Evolutionary conservation across 1,140 invertebrate species (phyloP), one percentile per base, ranked within the genome.

Genomic region (Papilio helenus): DNA sequence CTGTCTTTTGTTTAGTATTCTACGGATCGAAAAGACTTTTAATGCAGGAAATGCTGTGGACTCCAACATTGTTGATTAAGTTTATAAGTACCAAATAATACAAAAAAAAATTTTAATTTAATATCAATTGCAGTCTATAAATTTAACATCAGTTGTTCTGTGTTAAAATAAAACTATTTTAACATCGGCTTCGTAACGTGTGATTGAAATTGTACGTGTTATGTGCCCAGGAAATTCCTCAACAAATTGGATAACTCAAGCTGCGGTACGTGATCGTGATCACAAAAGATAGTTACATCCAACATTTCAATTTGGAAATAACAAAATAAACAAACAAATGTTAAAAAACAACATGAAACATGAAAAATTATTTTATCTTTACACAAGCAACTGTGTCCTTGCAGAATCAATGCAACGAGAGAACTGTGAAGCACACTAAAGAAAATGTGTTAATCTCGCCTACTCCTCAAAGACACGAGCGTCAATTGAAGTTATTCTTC

Each of bases 211-310:
- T 26, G 14, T 68, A 68, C 61, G 61, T 68, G 29, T 29, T 68
- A 26, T 68, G 26, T 68, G 26, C 61, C 23, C 23, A 68, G 61
- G 61, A 68, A 68, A 29, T 68, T 68, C 26, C 61, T 68, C 23
- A 16, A 68, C 61, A 68, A 68, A 68, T 68, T 68, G 61, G 26
- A 68, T 68, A 34, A 68, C 61, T 68, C 61, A 68, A 34, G 26
- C 61, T 68, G n/a, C 12, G 26, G 26, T 29, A 68, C 26, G 61
- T 68, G 61, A 68, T 68, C 61, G 26, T 16, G 26, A 68, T 68
- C 26, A 29, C 12, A 68, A 68, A 34, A 68, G 2, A 68, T 34
- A 68, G 61, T 29, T 29, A 29, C 26, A 29, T 26, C 10, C 26
- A 68, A 16, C 26, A 34, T 68, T 18, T 14, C 26, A 34, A 68